Evolutionary conservation across 2,113 vertebrate genomes (phyloP), one percentile per base, ranked within the genome.

Genomic region (Nettapus auritus): DNA sequence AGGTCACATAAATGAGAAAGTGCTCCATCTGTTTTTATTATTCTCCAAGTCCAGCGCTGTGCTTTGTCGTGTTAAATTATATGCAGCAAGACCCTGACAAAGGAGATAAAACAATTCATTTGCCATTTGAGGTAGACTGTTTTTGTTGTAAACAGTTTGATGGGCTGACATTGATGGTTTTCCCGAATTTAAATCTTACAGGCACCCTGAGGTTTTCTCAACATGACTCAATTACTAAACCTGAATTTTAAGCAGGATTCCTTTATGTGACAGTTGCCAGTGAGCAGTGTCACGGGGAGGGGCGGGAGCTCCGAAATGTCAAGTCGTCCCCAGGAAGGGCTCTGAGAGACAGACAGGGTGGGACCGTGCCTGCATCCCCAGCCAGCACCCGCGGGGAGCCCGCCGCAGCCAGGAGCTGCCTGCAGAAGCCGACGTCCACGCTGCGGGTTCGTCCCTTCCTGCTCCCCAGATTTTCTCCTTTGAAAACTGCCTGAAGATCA

Each of bases 11-110:
- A 67, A 75, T 59, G 88, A 95, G 60, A 88, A 88, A 87, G 71
- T 20, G 80, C 90, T 88, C 95, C 73, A 90, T 89, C 89, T 97
- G 96, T 4, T 87, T 97, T 80, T 89, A 86, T 96, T 94, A 68
- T 94, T 95, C 84, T 95, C 76, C 86, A 38, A 82, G 90, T 77
- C 89, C 55, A 40, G 86, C 8, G 40, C 57, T 36, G n/a, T 70
- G 81, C 67, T 94, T 64, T 74, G 48, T 68, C 15, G 1, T 48
- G 13, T 50, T 90, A 82, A 88, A 94, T 68, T 79, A 80, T 8
- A 48, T 48, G 60, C 75, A 90, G 85, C 64, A 29, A 86, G 64
- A 44, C 48, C 71, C 88, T 57, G 86, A 70, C 64, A 36, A 21
- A 85, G 90, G 79, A 94, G 86, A 81, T 64, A 60, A 68, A 93